Conservation (phyloP, 2,888 invertebrate genomes). For the Torymus auratus region DNA sequence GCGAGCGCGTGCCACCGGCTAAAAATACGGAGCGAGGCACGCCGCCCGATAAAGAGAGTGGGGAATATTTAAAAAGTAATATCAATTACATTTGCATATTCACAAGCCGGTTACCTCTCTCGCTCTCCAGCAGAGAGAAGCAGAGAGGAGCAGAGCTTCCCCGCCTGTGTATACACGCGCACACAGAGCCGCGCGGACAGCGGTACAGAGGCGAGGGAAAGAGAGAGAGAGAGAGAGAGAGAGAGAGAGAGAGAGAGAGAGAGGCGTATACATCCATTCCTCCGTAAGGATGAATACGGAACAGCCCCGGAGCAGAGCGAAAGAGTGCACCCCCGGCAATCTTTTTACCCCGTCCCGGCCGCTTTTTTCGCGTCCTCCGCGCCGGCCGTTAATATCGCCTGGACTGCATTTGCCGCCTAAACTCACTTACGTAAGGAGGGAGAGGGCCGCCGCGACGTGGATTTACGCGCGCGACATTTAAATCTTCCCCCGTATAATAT, state of each 20-base stretch:
- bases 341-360: slow-evolving; percentile 53
- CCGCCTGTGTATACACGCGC: slow-evolving; percentile 15
- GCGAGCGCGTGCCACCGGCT: slow-evolving; percentile 38
- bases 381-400: slow-evolving; percentile 62
- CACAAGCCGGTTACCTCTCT: slow-evolving; percentile 38
- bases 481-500: slow-evolving; percentile 55
- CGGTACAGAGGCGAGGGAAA: not conserved
- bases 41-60: slow-evolving; percentile 63
- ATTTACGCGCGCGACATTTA: slow-evolving; percentile 60
- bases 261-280: slow-evolving; percentile 15
- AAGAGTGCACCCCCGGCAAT: slow-evolving; percentile 22
- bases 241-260: slow-evolving; percentile 10
- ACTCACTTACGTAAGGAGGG: slow-evolving; percentile 60
- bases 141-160: slow-evolving; percentile 26
- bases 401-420: slow-evolving; percentile 61
- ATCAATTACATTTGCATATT: slow-evolving; percentile 77
- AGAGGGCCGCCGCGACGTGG: slow-evolving; percentile 40
- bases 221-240: slow-evolving; percentile 27
- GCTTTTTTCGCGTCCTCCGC: too few species aligned
- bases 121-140: slow-evolving; percentile 2
- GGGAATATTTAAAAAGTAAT: slow-evolving; percentile 77
- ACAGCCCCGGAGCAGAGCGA: slow-evolving; percentile 45
- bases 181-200: slow-evolving; percentile 1
- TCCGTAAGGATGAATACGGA: slow-evolving; percentile 59
- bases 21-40: slow-evolving; percentile 38